These are phyloP conservation scores for Eulemur mongoz DNA, from an alignment of 2,797 vertebrate genomes.

Conservation along the genomic window DNA sequence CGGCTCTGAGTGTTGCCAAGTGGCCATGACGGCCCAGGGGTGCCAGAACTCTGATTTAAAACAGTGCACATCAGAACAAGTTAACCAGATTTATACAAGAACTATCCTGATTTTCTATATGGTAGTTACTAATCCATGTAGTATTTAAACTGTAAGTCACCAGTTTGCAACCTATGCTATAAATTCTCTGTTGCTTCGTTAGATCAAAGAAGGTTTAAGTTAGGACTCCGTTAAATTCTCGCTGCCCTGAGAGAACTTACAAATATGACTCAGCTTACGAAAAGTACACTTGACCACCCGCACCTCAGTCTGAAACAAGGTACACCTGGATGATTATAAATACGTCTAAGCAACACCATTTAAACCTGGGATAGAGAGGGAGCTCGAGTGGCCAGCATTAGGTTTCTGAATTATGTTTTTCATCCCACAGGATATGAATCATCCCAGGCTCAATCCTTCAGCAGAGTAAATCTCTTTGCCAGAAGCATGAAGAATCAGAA, in stretches of 20 bases:
- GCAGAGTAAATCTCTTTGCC: background rate
- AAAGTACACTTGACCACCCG: background rate
- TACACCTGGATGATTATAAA: background rate
- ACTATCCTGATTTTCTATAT: background rate
- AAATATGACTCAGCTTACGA: constrained; percentile 2
- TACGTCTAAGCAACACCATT: background rate
- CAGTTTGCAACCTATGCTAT: background rate
- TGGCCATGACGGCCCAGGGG: background rate
- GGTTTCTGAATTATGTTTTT: constrained; percentile 32
- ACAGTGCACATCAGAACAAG: background rate
- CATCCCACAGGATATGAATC: constrained; percentile 58
- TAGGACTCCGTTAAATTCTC: background rate
- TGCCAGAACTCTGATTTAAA: background rate
- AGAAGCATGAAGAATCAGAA: constrained; percentile 23
- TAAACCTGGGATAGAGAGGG: background rate
- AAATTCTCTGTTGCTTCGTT: background rate
- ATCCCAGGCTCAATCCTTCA: background rate
- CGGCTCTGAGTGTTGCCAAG: background rate
- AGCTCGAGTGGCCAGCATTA: background rate
- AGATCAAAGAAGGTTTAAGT: background rate
- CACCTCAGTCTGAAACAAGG: background rate
- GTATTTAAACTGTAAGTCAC: background rate
- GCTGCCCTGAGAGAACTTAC: background rate
- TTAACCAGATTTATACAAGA: background rate
- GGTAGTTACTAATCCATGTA: background rate